phyloP scores from a whole-genome alignment of 2,888 invertebrate species.

The Aleiodes alternator region DNA sequence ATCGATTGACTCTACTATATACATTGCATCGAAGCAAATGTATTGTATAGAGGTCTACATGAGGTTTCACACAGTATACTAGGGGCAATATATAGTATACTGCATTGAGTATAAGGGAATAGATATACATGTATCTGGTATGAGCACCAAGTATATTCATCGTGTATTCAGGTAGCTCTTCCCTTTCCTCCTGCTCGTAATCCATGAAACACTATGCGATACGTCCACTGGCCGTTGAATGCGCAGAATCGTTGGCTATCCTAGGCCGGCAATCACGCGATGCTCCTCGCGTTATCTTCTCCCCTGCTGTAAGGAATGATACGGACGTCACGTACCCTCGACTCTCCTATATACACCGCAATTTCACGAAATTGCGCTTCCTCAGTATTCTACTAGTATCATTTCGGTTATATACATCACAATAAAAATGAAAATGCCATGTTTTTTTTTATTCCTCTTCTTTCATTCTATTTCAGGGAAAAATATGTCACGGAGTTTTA shows the following conservation, averaged over 20 bases:
- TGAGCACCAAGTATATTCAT: conserved; percentile 12
- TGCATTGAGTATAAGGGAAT: conserved; percentile 2
- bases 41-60: conserved; percentile 11
- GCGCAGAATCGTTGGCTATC: conserved; percentile 45
- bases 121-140: conserved; percentile 1
- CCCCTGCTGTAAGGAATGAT: conserved; percentile 57
- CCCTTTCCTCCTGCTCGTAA: conserved; percentile 8
- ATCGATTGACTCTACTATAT: conserved; percentile 21
- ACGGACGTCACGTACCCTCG: conserved; percentile 61
- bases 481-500: neutral
- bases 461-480: neutral
- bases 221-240: conserved; percentile 27
- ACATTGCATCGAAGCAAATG: conserved; percentile 20
- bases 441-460: conserved; percentile 7
- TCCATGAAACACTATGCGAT: conserved; percentile 19
- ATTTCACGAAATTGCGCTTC: conserved; percentile 58
- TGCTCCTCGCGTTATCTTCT: conserved; percentile 61
- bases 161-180: conserved; percentile 19
- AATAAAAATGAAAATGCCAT: conserved; percentile 45
- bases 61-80: neutral
- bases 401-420: conserved; percentile 21
- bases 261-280: conserved; percentile 62
- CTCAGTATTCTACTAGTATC: conserved; percentile 28
- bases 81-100: neutral
- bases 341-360: conserved; percentile 50